Base-by-base conservation (phyloP, 2,888 invertebrate genomes). In the Drosophila monieri region DNA sequence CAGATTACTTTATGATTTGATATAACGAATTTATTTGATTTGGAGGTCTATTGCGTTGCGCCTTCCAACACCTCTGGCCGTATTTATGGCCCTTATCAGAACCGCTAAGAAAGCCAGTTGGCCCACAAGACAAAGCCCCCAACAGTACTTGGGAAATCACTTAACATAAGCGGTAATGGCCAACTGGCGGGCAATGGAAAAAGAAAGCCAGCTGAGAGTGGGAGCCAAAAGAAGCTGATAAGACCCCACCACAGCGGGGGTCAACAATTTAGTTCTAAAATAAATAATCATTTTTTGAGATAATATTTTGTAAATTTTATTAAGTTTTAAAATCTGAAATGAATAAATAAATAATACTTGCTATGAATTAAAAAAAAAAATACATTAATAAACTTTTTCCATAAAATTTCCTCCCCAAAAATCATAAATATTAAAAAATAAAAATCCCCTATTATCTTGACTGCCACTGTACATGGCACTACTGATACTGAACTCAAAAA, bases 201-300 rank as follows among this genome's bases (percentile, higher is more conserved):
- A 79, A 81, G 80, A 80, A 83, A 83, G 83, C 83, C 65, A 73
- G 18, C 43, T 43, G 27, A 43, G 56, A 77, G 76, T 70, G 56
- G 64, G 53, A 58, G 56, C 51, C 46, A 48, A 73, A 46, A 62
- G 62, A 64, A 77, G 68, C 74, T 76, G 80, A 84, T 80, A 80
- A 80, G 71, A 60, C 56, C 47, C 27, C 27, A 27, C 2, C 43
- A 49, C 57, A 52, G 8, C 48, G 1, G 21, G 2, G 60, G 44
- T 4, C 6, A 49, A 14, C 52, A 32, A 51, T 30, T 3, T 30
- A 49, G 12, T 21, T 14, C 12, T 1, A 18, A 15, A 14, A 8
- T n/a, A n/a, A n/a, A n/a, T n/a, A n/a, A n/a, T n/a, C n/a, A n/a
- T n/a, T n/a, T n/a, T n/a, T n/a, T n/a, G n/a, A n/a, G n/a, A n/a